Evolutionary conservation across 2,888 invertebrate species (phyloP), one percentile per base, ranked within the genome.

Genomic region (Heteropelma amictum): DNA sequence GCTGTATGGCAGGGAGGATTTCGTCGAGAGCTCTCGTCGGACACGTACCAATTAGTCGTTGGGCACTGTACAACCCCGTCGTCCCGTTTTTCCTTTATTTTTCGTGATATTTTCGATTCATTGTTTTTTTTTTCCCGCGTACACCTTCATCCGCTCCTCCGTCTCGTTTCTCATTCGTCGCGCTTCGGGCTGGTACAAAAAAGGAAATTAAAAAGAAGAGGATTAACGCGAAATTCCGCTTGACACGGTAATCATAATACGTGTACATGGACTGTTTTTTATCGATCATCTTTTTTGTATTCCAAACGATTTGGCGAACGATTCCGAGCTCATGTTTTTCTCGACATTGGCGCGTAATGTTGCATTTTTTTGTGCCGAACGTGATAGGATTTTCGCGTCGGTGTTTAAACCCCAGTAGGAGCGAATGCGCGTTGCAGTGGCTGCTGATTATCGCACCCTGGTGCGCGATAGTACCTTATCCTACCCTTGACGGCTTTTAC

Each of bases 41-140:
- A 77, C 80, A 78, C 77, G 69, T 71, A 72, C 77, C 79, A 80
- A 81, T 81, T 79, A 81, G 78, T 77, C 64, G 30, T 35, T 58
- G 53, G n/a, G 67, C 51, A 54, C 69, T 56, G 19, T 23, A n/a
- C 5, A 21, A n/a, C 19, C 33, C 12, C 21, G 10, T 33, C 17
- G 21, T 33, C 35, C 35, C 19, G 14, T 30, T 42, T 68, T 56
- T 17, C 49, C 56, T 56, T 42, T 40, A 56, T 56, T 40, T 49
- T 60, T 28, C 7, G 30, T 60, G 35, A 56, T 61, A 60, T 67
- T 49, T 63, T 26, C 51, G 12, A 21, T 56, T 17, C 23, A 38
- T 33, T 40, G 12, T 33, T 51, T 17, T 28, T 67, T 23, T 53
- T n/a, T n/a, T n/a, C n/a, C n/a, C 35, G 8, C 38, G 8, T 49